Evolutionary conservation across 2,113 vertebrate species (phyloP).

Genomic region (Heterotis niloticus): DNA sequence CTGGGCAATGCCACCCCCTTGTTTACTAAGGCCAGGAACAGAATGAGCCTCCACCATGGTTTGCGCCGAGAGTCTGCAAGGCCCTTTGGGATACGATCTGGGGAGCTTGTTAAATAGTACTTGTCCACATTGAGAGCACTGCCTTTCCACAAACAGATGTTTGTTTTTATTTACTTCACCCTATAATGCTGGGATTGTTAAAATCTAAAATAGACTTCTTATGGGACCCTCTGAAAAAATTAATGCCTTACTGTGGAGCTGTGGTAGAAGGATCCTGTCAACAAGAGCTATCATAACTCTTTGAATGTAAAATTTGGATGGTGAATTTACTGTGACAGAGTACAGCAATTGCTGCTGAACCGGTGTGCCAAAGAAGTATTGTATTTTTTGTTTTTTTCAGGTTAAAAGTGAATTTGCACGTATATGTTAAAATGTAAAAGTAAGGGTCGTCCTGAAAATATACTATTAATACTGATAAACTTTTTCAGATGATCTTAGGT

Average conservation of each 20-base stretch:
- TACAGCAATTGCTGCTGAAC: neutral
- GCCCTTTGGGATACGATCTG: constrained; percentile 59
- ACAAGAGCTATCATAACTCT: constrained; percentile 34
- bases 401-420: neutral
- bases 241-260: constrained; percentile 50
- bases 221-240: constrained; percentile 49
- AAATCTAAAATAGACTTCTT: constrained; percentile 55
- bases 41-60: constrained; percentile 51
- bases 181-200: constrained; percentile 48
- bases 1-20: constrained; percentile 56
- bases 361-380: neutral
- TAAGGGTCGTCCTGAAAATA: too few relatives aligned
- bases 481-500: constrained; percentile 22
- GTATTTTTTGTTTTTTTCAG: neutral
- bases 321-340: neutral
- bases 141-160: constrained; percentile 67
- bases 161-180: constrained; percentile 59
- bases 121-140: constrained; percentile 62
- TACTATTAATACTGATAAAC: neutral
- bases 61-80: constrained; percentile 54
- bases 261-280: constrained; percentile 43
- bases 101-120: constrained; percentile 55
- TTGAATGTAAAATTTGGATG: constrained; percentile 22
- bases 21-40: constrained; percentile 52
- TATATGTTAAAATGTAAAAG: neutral